Evolutionary conservation across 1,140 invertebrate genomes (phyloP).

Genomic region (Carcinoscorpius rotundicauda): DNA sequence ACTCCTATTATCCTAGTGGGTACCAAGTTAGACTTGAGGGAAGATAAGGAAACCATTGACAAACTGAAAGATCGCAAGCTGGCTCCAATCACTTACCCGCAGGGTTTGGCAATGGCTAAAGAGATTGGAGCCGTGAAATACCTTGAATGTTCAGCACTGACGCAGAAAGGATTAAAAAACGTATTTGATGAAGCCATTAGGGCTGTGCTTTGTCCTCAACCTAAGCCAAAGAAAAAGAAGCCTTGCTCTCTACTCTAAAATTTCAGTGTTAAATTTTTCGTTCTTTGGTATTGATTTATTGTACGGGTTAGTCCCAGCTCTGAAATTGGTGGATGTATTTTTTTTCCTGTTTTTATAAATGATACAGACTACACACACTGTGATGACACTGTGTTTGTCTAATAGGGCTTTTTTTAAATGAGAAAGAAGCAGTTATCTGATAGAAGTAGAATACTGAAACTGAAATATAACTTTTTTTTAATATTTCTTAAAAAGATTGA

Average conservation of each 20-base stretch:
- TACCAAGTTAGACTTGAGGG: conserved; percentile 73
- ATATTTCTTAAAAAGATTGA: too few relatives aligned
- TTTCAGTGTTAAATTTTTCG: too few relatives aligned
- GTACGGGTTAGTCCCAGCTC: too few relatives aligned
- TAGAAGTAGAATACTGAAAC: too few relatives aligned
- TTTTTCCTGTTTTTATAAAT: too few relatives aligned
- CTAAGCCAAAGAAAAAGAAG: conserved; percentile 46
- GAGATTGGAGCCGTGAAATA: conserved; percentile 95
- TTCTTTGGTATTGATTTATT: too few relatives aligned
- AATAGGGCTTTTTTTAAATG: too few relatives aligned
- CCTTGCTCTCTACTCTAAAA: background rate
- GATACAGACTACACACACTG: too few relatives aligned
- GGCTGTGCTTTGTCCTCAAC: conserved; percentile 76
- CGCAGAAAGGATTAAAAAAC: conserved; percentile 98
- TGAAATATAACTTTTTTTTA: too few relatives aligned
- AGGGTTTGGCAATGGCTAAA: conserved; percentile 96
- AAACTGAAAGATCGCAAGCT: conserved; percentile 95
- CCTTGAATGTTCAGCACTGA: conserved; percentile 89
- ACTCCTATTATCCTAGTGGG: conserved; percentile 50
- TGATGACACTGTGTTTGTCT: too few relatives aligned
- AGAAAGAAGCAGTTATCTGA: too few relatives aligned
- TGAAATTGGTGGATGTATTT: too few relatives aligned
- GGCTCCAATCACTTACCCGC: conserved; percentile 88
- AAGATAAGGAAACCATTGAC: conserved; percentile 95
- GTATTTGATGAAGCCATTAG: conserved; percentile 99